Evolutionary conservation across 1,140 invertebrate genomes (phyloP).

Genomic region (Drosophila jambulina): DNA sequence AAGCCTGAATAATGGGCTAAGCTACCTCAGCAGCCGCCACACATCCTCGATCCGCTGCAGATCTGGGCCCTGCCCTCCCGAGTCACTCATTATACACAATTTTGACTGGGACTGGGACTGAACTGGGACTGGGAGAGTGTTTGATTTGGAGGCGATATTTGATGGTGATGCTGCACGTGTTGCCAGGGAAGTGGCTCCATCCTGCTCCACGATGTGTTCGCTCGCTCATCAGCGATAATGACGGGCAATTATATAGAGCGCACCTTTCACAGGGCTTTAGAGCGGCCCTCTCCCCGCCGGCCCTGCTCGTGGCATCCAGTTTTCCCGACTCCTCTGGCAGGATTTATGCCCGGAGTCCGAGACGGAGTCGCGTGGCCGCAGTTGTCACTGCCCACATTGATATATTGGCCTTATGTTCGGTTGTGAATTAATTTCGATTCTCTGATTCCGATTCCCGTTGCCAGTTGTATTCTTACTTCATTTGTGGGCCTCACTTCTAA

Average conservation of each 20-base stretch:
- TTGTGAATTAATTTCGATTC: constrained; percentile 13
- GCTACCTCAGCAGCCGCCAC: constrained; percentile 64
- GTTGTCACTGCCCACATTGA: constrained; percentile 59
- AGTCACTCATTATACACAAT: constrained; percentile 83
- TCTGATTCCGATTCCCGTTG: constrained; percentile 19
- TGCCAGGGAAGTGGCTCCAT: constrained; percentile 50
- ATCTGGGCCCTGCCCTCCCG: constrained; percentile 47
- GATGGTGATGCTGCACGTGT: constrained; percentile 69
- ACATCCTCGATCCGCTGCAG: not conserved
- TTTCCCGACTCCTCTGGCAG: constrained; percentile 8
- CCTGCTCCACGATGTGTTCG: constrained; percentile 53
- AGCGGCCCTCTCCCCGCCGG: not conserved
- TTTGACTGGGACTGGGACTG: constrained; percentile 45
- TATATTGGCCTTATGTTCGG: constrained; percentile 47
- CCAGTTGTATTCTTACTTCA: constrained; percentile 1
- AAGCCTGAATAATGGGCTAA: constrained; percentile 82
- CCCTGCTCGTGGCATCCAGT: not conserved
- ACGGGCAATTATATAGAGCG: constrained; percentile 68
- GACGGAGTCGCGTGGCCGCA: constrained; percentile 51
- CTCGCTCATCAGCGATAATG: constrained; percentile 80
- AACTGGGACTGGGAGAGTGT: constrained; percentile 45
- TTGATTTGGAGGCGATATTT: constrained; percentile 76
- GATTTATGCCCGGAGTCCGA: constrained; percentile 8
- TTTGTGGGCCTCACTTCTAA: constrained; percentile 44
- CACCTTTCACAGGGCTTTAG: constrained; percentile 23